Evolutionary conservation across 1,140 invertebrate species (phyloP), one percentile per base, ranked within the genome.

Genomic region (Pogonognathellus flavescens): DNA sequence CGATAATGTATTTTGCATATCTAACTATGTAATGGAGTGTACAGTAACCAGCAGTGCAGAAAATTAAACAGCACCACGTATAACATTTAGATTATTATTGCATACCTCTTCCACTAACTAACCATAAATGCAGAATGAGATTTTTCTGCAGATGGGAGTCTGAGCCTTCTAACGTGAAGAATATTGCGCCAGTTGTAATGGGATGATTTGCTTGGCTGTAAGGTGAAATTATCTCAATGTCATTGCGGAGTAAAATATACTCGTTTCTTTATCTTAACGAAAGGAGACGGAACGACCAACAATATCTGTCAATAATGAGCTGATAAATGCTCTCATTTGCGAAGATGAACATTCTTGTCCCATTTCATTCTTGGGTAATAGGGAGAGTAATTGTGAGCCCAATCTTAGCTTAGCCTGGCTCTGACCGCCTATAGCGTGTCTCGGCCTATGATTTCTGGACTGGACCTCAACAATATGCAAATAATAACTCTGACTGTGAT

Each of bases 241-340:
- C 70, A 76, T 76, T 76, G 31, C 41, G 10, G 1, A 10, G 11
- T n/a, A 57, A 76, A 76, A 76, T 76, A 50, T 76, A 76, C 70
- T 31, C 49, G 70, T 76, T 76, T 76, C 70, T 50, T 76, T 76
- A 76, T 76, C 70, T 76, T 76, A 76, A 76, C 70, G 25, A 76
- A 76, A 76, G 16, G 70, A 52, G 60, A 70, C 59, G 82, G 20
- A n/a, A 70, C 59, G 70, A 53, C 49, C 14, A 50, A 62, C 50
- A 84, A 53, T 53, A 49, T 66, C 41, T 53, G 59, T 66, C 82
- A 52, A 60, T 70, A 70, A 66, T 70, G 18, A 50, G 22, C 50
- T 70, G 60, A 66, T 83, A 66, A 83, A 60, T 62, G 82, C 59
- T 62, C 60, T 60, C 57, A 83, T 83, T 83, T 62, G 22, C 62